A percentile compares a stretch with the other conserved stretches of the same genome.
These are phyloP conservation scores for Pemphigus obesinymphae DNA, from an alignment of 1,140 invertebrate genomes.

Conservation along the genomic window DNA sequence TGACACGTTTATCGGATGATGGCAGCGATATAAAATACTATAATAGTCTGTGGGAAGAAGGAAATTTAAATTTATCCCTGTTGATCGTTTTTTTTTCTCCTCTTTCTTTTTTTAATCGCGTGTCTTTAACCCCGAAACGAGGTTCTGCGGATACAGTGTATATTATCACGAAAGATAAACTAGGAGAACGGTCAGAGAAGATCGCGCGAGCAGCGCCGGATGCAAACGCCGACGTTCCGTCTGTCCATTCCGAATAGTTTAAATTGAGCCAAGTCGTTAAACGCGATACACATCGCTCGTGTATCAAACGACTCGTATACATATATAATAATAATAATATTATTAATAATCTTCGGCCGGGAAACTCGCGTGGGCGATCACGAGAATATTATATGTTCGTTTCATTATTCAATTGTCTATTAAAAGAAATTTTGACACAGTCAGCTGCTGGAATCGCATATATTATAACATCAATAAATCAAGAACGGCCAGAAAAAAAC, in stretches of 20 bases:
- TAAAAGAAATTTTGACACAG: constrained; percentile 6
- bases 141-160: background rate
- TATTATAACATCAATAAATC: background rate
- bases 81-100: background rate
- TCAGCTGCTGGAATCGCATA: background rate
- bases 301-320: background rate
- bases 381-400: background rate
- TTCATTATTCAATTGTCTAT: constrained; percentile 16
- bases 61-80: background rate
- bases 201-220: background rate
- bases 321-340: background rate
- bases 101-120: background rate
- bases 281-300: background rate
- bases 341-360: background rate
- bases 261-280: background rate
- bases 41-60: background rate
- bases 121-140: background rate
- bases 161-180: background rate
- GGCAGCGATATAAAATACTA: no score
- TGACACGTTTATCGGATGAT: no score
- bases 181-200: background rate
- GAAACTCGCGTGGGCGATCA: constrained; percentile 11
- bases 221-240: background rate
- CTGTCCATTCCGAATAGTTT: background rate
- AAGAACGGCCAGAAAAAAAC: background rate